Percentiles rank a stretch among this genome's conserved stretches.
These are phyloP conservation scores for Gasteruption jaculator DNA, from an alignment of 2,888 invertebrate genomes.

Conservation along the genomic window DNA sequence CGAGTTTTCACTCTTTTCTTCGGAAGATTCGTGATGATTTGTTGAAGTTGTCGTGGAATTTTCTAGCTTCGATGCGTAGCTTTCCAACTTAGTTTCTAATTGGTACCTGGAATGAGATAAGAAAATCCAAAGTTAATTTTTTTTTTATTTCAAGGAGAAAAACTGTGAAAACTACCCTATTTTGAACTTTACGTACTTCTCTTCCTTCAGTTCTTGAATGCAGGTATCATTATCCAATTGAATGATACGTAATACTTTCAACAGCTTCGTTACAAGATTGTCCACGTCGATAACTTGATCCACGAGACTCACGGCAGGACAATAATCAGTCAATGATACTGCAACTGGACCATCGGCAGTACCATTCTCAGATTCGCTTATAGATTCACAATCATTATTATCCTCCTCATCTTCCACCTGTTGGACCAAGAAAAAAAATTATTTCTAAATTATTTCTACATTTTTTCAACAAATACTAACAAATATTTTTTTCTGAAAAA, in stretches of 20 bases:
- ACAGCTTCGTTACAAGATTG: constrained; percentile 68
- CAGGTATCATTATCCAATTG: constrained; percentile 67
- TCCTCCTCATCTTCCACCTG: constrained; percentile 48
- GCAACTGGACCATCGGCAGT: constrained; percentile 48
- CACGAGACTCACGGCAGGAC: constrained; percentile 60
- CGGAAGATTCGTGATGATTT: constrained; percentile 31
- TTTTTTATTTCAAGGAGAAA: background rate
- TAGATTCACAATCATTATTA: constrained; percentile 43
- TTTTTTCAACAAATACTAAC: background rate
- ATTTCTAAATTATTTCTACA: constrained; percentile 3
- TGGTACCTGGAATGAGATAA: constrained; percentile 33
- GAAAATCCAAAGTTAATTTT: constrained; percentile 7
- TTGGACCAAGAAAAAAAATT: constrained; percentile 13
- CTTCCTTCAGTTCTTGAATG: constrained; percentile 62
- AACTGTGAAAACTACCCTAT: no score
- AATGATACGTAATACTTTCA: constrained; percentile 69
- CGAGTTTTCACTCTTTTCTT: constrained; percentile 31
- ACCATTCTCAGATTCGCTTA: constrained; percentile 53
- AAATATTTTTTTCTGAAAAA: constrained; percentile 5
- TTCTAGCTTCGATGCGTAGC: constrained; percentile 31
- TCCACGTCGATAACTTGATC: constrained; percentile 75
- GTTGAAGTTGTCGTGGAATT: constrained; percentile 35
- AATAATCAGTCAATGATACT: constrained; percentile 55
- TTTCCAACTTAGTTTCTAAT: constrained; percentile 42
- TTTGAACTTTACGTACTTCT: constrained; percentile 54